A percentile compares a stretch with the other conserved stretches of the same genome.
Evolutionary conservation across 2,797 vertebrate species (phyloP).

Genomic region (Pseudopleuronectes americanus): DNA sequence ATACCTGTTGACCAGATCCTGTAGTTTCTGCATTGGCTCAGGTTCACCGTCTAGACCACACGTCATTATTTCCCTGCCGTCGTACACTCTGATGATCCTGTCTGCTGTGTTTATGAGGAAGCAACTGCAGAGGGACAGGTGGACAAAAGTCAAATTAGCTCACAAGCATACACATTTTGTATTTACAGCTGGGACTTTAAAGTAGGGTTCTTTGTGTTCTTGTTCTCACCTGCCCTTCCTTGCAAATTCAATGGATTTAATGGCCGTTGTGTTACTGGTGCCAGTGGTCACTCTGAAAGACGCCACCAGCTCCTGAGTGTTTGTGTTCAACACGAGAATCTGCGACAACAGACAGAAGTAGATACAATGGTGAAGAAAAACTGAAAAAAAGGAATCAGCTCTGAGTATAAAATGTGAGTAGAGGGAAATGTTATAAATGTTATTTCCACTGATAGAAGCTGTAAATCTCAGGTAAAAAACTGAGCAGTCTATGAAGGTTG

Average conservation of each 20-base stretch:
- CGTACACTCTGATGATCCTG: conserved; percentile 96
- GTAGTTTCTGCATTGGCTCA: conserved; percentile 97
- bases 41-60: conserved; percentile 96
- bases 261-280: conserved; percentile 98
- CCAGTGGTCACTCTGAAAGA: conserved; percentile 99
- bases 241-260: conserved; percentile 98
- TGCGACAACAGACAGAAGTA: conserved; percentile 56
- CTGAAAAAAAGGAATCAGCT: not conserved
- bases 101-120: conserved; percentile 99
- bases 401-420: not conserved
- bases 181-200: not conserved
- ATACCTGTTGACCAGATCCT: conserved; percentile 97
- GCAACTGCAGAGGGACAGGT: conserved; percentile 82
- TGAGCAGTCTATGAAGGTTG: no score
- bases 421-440: not conserved
- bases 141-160: not conserved
- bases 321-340: conserved; percentile 96
- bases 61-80: conserved; percentile 95
- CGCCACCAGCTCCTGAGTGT: conserved; percentile 95
- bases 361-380: not conserved
- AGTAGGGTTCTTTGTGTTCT: not conserved
- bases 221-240: conserved; percentile 94
- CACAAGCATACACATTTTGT: no score
- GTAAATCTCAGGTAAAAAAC: no score
- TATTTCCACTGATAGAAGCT: no score